A percentile compares a stretch with the other conserved stretches of the same genome.
These are phyloP conservation scores for Tipula confusa DNA, from an alignment of 2,888 invertebrate genomes.

Conservation along the genomic window DNA sequence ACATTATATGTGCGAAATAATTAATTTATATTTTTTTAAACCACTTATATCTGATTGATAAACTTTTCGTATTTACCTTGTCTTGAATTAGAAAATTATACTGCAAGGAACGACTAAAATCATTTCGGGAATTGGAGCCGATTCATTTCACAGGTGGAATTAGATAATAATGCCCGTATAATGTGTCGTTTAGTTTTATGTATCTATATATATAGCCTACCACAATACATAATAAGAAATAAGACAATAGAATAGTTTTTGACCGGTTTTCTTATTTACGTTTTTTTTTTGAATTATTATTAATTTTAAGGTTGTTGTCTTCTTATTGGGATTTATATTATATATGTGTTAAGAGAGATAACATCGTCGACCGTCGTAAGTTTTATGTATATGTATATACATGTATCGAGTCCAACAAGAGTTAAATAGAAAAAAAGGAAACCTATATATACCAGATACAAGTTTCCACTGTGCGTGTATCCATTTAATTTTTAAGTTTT, in stretches of 20 bases:
- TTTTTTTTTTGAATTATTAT: background rate
- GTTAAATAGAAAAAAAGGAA: background rate
- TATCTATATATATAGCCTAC: too few relatives aligned
- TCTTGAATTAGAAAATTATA: too few relatives aligned
- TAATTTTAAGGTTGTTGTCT: background rate
- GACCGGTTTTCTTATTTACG: background rate
- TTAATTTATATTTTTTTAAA: too few relatives aligned
- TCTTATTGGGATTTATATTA: background rate
- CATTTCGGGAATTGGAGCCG: background rate
- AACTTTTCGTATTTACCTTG: too few relatives aligned
- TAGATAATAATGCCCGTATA: background rate
- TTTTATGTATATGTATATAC: background rate
- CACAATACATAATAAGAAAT: background rate
- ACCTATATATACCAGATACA: background rate
- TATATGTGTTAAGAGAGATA: background rate
- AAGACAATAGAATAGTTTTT: background rate
- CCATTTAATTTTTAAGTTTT: background rate
- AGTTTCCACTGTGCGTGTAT: background rate
- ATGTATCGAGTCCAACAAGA: background rate
- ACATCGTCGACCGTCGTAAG: too few relatives aligned
- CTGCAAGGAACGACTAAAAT: too few relatives aligned
- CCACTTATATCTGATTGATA: too few relatives aligned
- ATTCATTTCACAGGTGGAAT: background rate
- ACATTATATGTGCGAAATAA: too few relatives aligned
- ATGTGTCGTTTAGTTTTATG: too few relatives aligned